These are phyloP conservation scores for Stegodyphus dumicola DNA, from an alignment of 1,140 invertebrate genomes.

Conservation along the genomic window DNA sequence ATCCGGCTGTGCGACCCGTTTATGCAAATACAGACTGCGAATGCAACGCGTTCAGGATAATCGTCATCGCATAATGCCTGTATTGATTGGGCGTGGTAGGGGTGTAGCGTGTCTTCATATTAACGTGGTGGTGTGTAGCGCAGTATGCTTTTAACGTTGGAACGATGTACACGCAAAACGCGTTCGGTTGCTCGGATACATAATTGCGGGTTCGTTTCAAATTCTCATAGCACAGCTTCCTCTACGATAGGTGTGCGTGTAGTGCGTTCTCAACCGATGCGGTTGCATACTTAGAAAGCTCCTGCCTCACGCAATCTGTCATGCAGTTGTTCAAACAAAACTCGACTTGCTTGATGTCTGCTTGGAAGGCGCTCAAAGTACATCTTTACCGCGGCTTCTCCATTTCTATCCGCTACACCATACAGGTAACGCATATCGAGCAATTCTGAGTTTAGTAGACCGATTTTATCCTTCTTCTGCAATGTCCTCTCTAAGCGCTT, in stretches of 20 bases:
- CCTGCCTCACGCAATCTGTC: not conserved
- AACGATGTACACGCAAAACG: not conserved
- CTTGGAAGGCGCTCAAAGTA: not conserved
- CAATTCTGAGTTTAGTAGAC: too few relatives aligned
- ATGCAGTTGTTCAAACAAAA: not conserved
- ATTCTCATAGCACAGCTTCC: not conserved
- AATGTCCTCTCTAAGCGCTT: too few relatives aligned
- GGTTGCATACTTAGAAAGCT: not conserved
- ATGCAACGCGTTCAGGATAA: not conserved
- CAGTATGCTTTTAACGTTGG: not conserved
- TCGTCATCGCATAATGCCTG: not conserved
- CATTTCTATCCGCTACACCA: too few relatives aligned
- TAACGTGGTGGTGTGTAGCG: too few relatives aligned
- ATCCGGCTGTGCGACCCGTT: too few relatives aligned
- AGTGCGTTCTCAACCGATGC: not conserved
- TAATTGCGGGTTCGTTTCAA: not conserved
- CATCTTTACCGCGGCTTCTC: not conserved
- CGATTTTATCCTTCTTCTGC: too few relatives aligned
- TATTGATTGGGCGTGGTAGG: not conserved
- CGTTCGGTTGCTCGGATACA: not conserved
- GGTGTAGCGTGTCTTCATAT: not conserved
- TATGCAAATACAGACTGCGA: too few relatives aligned
- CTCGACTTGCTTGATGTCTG: not conserved
- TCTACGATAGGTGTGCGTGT: not conserved
- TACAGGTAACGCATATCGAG: too few relatives aligned